These are phyloP conservation scores for Agrotis segetum DNA, from an alignment of 2,888 invertebrate species.

Conservation along the genomic window DNA sequence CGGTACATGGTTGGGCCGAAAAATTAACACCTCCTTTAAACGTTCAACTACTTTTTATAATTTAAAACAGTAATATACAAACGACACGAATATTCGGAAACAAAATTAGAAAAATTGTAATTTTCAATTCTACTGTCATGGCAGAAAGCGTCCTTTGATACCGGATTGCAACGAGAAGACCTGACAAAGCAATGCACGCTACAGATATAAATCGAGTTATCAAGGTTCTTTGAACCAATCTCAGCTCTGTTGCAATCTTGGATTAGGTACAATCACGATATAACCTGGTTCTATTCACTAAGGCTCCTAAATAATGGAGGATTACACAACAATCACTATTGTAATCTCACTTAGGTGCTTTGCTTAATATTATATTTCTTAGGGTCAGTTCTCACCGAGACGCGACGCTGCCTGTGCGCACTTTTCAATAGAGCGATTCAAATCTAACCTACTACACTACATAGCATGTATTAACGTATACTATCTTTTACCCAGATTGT, in stretches of 20 bases:
- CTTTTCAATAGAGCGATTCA: too few relatives aligned
- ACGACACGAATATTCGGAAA: background rate
- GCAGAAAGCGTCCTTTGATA: slow-evolving; percentile 1
- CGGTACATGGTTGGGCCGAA: too few relatives aligned
- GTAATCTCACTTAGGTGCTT: slow-evolving; percentile 4
- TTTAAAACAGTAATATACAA: background rate
- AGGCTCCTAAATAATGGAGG: slow-evolving; percentile 12
- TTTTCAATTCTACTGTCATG: background rate
- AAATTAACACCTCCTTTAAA: too few relatives aligned
- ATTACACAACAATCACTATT: slow-evolving; percentile 14
- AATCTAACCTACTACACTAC: too few relatives aligned
- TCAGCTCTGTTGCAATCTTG: slow-evolving; percentile 19
- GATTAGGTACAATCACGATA: slow-evolving; percentile 21
- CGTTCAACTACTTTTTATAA: background rate
- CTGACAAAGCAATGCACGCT: slow-evolving; percentile 7
- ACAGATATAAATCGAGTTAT: slow-evolving; percentile 35
- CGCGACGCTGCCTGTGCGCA: too few relatives aligned
- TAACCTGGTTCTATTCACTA: slow-evolving; percentile 6
- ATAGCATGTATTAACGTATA: too few relatives aligned
- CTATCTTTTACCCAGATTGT: too few relatives aligned
- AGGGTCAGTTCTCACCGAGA: too few relatives aligned
- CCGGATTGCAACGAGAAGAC: slow-evolving; percentile 11
- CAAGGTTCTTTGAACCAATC: slow-evolving; percentile 29
- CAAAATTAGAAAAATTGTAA: background rate
- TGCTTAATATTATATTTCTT: background rate